Percentiles rank a stretch among this genome's conserved stretches.
Evolutionary conservation across 2,113 vertebrate genomes (phyloP).

Genomic region (Oncorhynchus clarkii): DNA sequence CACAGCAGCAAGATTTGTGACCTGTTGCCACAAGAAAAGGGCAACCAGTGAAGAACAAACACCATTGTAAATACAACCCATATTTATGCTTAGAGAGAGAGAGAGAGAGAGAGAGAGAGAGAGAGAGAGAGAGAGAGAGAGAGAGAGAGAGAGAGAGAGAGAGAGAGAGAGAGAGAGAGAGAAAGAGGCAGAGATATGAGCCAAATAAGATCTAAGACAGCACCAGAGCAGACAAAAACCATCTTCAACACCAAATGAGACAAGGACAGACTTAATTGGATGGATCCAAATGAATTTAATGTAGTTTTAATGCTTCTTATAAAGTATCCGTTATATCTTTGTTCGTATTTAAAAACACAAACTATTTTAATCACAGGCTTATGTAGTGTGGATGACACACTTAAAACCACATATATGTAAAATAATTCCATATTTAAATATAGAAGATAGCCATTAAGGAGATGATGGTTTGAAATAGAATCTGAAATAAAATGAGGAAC

Average conservation of each 20-base stretch:
- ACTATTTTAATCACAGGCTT: conserved; percentile 46
- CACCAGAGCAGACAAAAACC: conserved; percentile 55
- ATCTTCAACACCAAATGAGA: conserved; percentile 43
- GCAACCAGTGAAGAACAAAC: too few species aligned
- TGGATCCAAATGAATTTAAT: not conserved
- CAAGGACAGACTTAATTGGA: not conserved
- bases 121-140: too few species aligned
- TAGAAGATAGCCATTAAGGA: conserved; percentile 64
- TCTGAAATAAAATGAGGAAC: conserved; percentile 66
- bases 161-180: conserved; percentile 38
- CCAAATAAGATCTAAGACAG: conserved; percentile 68
- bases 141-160: too few species aligned
- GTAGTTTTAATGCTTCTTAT: conserved; percentile 8
- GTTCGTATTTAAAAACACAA: conserved; percentile 31
- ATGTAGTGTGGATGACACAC: conserved; percentile 29
- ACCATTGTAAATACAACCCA: too few species aligned
- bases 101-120: too few species aligned
- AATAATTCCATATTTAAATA: conserved; percentile 66
- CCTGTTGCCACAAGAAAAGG: too few species aligned
- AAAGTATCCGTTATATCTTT: conserved; percentile 17
- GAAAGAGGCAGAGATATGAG: conserved; percentile 57
- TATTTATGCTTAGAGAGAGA: too few species aligned
- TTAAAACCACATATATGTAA: conserved; percentile 65
- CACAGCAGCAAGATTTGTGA: too few species aligned
- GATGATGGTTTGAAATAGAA: conserved; percentile 68